Evolutionary conservation across 2,888 invertebrate genomes (phyloP).

Genomic region (Callosobruchus maculatus): DNA sequence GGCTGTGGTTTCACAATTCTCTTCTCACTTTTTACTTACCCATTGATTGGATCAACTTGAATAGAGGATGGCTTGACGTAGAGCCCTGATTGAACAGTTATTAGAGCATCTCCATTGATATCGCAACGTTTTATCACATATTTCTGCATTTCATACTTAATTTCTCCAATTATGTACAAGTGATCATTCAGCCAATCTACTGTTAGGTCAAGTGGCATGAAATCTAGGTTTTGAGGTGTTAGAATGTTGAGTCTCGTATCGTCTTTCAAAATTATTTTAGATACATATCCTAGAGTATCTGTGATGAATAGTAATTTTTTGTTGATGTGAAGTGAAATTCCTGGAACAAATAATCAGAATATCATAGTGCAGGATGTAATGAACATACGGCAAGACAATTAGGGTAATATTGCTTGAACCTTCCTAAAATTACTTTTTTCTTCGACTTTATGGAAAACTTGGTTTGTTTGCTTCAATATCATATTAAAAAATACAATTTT

Average conservation of each 20-base stretch:
- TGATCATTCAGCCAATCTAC: conserved; percentile 88
- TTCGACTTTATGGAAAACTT: too few species aligned
- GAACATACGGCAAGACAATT: too few species aligned
- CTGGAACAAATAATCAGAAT: conserved; percentile 46
- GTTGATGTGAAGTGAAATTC: conserved; percentile 74
- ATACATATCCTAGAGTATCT: conserved; percentile 58
- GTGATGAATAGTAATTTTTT: conserved; percentile 73
- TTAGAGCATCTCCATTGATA: conserved; percentile 67
- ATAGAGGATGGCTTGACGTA: conserved; percentile 71
- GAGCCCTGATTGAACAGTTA: conserved; percentile 69
- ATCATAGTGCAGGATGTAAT: neutral
- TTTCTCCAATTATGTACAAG: conserved; percentile 77
- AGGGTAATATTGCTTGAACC: too few species aligned
- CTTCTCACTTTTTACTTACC: conserved; percentile 51
- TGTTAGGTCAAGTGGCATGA: conserved; percentile 67
- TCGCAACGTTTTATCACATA: conserved; percentile 78
- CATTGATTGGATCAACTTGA: conserved; percentile 90
- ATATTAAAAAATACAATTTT: too few species aligned
- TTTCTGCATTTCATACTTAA: conserved; percentile 46
- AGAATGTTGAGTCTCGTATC: conserved; percentile 52
- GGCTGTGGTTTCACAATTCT: too few species aligned
- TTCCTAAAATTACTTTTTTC: too few species aligned
- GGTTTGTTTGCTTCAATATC: too few species aligned
- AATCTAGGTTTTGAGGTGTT: conserved; percentile 57
- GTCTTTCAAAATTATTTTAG: conserved; percentile 52